Base-by-base conservation (phyloP, 1,140 invertebrate species). In the Goniozus legneri region DNA sequence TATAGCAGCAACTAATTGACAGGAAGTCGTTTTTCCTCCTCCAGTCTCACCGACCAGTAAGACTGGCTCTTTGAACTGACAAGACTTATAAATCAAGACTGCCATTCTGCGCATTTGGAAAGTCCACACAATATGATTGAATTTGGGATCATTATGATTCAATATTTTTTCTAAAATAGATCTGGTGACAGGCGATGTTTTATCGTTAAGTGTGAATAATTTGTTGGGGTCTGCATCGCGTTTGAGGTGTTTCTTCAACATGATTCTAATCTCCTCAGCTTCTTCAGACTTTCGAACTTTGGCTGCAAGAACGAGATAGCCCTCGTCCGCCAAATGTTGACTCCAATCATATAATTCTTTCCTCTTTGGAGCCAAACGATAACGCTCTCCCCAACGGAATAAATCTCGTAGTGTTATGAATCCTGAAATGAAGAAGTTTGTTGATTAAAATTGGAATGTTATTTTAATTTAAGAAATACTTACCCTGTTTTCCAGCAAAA, bases 21-120 rank as follows among this genome's bases (percentile, higher is more conserved):
- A 97, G 14, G 98, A 82, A 0, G 95, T 98, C 0, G 97, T 99
- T 79, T 99, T 99, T 0, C 97, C 97, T 72, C 95, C 95, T 0
- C 97, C 97, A 18, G 97, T 99, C 69, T 97, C 94, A 35, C 97
- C 97, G 6, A 99, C 93, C 15, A 99, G 73, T 8, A 99, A 73
- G 2, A 98, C 87, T 0, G 97, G 96, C 69, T 99, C 97, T 56
- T 90, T 82, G 57, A 95, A 98, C 54, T 87, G 81, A 50, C 95
- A 83, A 0, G 94, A 88, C 75, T 97, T 91, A 21, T 85, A 85
- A 14, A 95, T 85, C 6, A 99, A 75, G n/a, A 98, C 89, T 3
- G 91, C 92, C 69, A 98, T 82, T 67, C 92, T 79, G 48, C 91
- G 81, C 86, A 97, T 91, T 56, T 89, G 88, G 48, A 83, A 85